A percentile compares a stretch with the other conserved stretches of the same genome.
phyloP scores from a whole-genome alignment of 2,797 vertebrate genomes.

The Tinamus major region DNA sequence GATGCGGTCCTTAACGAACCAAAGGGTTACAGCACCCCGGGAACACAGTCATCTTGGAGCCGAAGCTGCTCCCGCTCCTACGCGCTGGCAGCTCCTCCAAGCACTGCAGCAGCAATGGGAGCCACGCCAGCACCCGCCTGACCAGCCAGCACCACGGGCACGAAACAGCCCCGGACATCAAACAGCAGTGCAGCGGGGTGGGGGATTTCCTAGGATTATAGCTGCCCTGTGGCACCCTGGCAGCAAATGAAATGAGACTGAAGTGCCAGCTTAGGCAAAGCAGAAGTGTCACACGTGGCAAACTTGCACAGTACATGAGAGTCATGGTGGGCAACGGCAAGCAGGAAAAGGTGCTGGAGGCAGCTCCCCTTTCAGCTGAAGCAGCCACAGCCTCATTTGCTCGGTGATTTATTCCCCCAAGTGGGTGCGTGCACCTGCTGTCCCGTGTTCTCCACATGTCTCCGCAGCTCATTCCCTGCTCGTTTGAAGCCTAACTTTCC shows the following conservation, averaged over 20 bases:
- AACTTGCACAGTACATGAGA: rapidly evolving
- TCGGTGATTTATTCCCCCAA: not conserved
- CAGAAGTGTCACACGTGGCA: not conserved
- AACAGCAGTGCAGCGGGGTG: rapidly evolving
- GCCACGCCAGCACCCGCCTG: not conserved
- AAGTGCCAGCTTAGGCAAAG: not conserved
- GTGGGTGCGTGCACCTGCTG: not conserved
- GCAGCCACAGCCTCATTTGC: not conserved
- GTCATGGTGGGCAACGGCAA: rapidly evolving
- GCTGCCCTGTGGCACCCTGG: not conserved
- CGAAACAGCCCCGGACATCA: not conserved
- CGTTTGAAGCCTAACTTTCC: not conserved
- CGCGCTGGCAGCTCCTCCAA: not conserved
- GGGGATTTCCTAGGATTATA: not conserved
- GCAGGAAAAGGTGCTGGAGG: not conserved
- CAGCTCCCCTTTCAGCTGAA: not conserved
- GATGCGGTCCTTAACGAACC: not conserved
- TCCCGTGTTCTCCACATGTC: not conserved
- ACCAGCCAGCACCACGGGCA: not conserved
- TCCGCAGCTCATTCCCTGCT: not conserved
- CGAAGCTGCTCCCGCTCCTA: not conserved
- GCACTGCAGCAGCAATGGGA: not conserved
- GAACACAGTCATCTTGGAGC: not conserved
- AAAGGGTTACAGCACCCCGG: not conserved
- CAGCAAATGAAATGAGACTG: rapidly evolving